These are phyloP conservation scores for Rhabdophis nuchalis DNA, from an alignment of 2,797 vertebrate genomes.

Conservation along the genomic window DNA sequence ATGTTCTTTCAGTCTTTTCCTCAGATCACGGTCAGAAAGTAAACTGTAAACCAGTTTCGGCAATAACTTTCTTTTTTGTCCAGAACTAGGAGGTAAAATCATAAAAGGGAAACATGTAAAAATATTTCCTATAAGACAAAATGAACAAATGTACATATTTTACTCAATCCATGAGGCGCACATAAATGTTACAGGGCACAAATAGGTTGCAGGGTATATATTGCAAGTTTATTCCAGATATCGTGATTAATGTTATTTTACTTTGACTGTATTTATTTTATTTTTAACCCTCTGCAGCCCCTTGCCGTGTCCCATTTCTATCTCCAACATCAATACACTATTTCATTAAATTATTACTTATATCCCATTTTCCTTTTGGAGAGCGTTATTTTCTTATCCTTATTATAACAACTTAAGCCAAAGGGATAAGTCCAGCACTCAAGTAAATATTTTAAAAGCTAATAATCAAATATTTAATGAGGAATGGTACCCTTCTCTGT, in stretches of 20 bases:
- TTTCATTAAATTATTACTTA: not conserved
- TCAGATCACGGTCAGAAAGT: slow-evolving; percentile 83
- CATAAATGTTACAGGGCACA: not conserved
- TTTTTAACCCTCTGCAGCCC: not conserved
- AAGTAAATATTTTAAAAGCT: not conserved
- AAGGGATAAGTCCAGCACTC: not conserved
- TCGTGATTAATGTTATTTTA: not conserved
- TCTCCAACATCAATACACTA: not conserved
- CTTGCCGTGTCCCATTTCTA: not conserved
- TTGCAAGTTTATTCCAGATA: not conserved
- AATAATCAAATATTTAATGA: not conserved
- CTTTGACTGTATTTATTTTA: not conserved
- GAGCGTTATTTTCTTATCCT: not conserved
- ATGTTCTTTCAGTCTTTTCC: slow-evolving; percentile 80
- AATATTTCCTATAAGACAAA: fast-evolving
- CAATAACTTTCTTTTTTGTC: slow-evolving; percentile 75
- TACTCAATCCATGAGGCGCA: not conserved
- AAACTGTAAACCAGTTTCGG: slow-evolving; percentile 89
- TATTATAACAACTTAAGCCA: not conserved
- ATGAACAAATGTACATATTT: not conserved
- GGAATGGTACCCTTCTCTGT: not conserved
- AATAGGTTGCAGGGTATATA: not conserved
- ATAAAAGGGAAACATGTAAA: not conserved
- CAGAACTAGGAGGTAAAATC: slow-evolving; percentile 65
- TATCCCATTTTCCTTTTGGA: not conserved